These are phyloP conservation scores for Limenitis camilla DNA, from an alignment of 2,888 invertebrate genomes.

Conservation along the genomic window DNA sequence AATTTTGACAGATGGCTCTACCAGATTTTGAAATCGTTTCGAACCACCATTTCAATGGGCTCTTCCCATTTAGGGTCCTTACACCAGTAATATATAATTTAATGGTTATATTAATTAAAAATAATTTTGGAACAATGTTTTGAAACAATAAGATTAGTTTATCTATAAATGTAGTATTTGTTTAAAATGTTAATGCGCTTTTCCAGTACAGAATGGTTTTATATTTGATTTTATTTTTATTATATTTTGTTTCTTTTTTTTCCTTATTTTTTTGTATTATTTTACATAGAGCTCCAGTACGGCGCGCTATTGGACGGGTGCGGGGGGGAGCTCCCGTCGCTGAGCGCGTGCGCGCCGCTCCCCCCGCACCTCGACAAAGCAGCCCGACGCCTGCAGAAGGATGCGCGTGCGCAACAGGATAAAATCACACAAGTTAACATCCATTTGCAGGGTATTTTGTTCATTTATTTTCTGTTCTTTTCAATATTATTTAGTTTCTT, in stretches of 20 bases:
- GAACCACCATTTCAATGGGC: no score
- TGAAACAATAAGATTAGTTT: no score
- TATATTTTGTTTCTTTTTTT: slow-evolving; percentile 25
- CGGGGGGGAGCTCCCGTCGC: slow-evolving; percentile 71
- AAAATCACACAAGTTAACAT: slow-evolving; percentile 86
- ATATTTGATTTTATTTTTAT: slow-evolving; percentile 14
- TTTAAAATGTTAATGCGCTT: no score
- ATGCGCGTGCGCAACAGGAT: slow-evolving; percentile 82
- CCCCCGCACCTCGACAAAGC: slow-evolving; percentile 77
- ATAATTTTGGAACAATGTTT: no score
- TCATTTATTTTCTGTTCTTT: slow-evolving; percentile 34
- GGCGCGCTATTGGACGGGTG: slow-evolving; percentile 70
- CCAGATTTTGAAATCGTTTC: no score
- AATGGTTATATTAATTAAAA: no score
- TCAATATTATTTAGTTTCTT: slow-evolving; percentile 21
- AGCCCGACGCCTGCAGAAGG: slow-evolving; percentile 69
- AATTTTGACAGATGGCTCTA: no score
- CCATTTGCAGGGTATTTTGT: slow-evolving; percentile 85
- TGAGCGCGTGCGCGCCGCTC: slow-evolving; percentile 66
- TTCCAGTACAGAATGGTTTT: no score
- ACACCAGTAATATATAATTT: no score
- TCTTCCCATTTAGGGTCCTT: no score
- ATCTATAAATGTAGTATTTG: no score
- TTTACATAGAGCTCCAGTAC: slow-evolving; percentile 72
- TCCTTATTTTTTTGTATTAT: slow-evolving; percentile 36